Percentiles rank a stretch among this genome's conserved stretches.
Conservation (phyloP, 2,888 invertebrate species). For the Quadriops clusia region DNA sequence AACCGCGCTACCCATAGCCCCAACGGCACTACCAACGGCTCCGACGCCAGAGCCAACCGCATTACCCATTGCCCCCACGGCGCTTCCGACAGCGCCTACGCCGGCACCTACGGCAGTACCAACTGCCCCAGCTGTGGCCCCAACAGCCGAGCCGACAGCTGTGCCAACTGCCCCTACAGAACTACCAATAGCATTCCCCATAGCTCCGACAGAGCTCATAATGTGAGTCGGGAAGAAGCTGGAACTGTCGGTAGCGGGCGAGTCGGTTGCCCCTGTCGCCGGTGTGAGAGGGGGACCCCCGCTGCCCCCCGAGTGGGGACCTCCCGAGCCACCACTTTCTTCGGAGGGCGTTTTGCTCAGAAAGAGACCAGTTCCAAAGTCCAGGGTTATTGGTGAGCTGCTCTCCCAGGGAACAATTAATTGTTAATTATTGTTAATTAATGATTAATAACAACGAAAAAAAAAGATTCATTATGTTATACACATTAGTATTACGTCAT, state of each 20-base stretch:
- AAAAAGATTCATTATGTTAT: background rate
- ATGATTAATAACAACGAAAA: constrained; percentile 24
- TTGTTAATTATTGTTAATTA: too few relatives aligned
- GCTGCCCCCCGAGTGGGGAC: constrained; percentile 30
- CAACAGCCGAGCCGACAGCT: constrained; percentile 28
- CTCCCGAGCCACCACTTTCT: constrained; percentile 58
- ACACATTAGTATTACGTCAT: too few relatives aligned
- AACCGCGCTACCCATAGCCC: constrained; percentile 32
- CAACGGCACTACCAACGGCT: constrained; percentile 27
- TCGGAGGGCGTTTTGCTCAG: constrained; percentile 85
- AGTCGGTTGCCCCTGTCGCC: constrained; percentile 50
- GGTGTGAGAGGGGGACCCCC: constrained; percentile 50
- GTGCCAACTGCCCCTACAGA: constrained; percentile 29
- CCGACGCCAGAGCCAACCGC: constrained; percentile 31
- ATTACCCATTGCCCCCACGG: constrained; percentile 27
- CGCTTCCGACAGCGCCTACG: constrained; percentile 31
- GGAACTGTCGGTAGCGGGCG: constrained; percentile 39
- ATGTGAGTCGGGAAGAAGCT: constrained; percentile 37
- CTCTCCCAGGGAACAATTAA: constrained; percentile 11
- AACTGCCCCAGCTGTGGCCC: constrained; percentile 26
- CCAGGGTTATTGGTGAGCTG: constrained; percentile 89
- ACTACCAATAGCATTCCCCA: constrained; percentile 30
- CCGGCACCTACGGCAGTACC: constrained; percentile 26
- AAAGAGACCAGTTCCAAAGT: constrained; percentile 91
- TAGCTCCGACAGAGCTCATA: constrained; percentile 33